phyloP scores from a whole-genome alignment of 2,113 vertebrate genomes.

The Notechis scutatus region DNA sequence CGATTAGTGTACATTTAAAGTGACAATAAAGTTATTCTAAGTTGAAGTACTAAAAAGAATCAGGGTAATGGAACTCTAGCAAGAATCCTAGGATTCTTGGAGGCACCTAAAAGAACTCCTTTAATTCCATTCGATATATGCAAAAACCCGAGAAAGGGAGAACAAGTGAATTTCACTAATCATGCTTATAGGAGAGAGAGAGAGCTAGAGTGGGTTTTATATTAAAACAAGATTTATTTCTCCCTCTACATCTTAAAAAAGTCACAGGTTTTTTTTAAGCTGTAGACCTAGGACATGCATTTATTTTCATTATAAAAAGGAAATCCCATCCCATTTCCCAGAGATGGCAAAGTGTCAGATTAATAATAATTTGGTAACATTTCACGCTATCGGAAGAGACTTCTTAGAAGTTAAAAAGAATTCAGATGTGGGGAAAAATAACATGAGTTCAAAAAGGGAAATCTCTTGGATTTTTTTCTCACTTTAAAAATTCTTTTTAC shows the following conservation, averaged over 20 bases:
- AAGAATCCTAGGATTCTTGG: background rate
- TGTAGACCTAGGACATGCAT: constrained; percentile 34
- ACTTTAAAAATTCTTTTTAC: constrained; percentile 31
- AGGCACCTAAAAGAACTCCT: background rate
- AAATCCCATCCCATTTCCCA: constrained; percentile 57
- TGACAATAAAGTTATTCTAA: no score
- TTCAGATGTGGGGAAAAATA: constrained; percentile 63
- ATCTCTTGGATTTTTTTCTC: constrained; percentile 47
- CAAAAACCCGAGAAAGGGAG: no score
- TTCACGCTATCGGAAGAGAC: constrained; percentile 56
- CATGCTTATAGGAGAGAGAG: background rate
- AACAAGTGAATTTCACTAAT: background rate
- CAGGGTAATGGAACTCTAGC: background rate
- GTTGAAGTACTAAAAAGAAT: background rate
- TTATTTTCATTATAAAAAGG: constrained; percentile 20
- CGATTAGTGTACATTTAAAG: no score
- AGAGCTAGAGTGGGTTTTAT: background rate
- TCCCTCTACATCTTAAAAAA: background rate
- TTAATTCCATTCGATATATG: background rate
- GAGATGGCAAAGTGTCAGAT: constrained; percentile 63
- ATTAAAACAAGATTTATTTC: background rate
- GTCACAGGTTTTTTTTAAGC: background rate
- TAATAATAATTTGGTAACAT: constrained; percentile 66
- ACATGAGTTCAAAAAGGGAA: constrained; percentile 60
- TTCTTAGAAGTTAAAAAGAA: constrained; percentile 72